Base-by-base conservation (phyloP, 2,888 invertebrate genomes). In the Cephus pulcher region DNA sequence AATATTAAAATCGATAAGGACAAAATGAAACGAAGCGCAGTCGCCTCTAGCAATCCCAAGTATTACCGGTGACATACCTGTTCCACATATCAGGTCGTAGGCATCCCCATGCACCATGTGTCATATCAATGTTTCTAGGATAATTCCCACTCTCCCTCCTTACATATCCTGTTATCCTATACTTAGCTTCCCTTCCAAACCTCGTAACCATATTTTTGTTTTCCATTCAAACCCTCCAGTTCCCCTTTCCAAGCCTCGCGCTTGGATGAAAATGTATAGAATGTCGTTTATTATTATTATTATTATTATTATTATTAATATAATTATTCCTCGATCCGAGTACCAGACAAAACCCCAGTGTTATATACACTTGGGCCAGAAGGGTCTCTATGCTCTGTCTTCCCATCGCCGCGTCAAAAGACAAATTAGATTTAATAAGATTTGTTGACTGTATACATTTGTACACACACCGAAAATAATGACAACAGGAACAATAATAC, bases 401-500 rank as follows among this genome's bases (percentile, higher is more conserved):
- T 91, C 91, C 91, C 91, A 90, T 90, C 88, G 90, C 91, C 91
- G 89, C 90, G 90, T 91, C 89, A 89, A 90, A 91, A 90, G 88
- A 91, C 90, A 90, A 91, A 88, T 88, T 90, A 89, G 90, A 87
- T 89, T 82, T 86, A 86, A 88, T 88, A 89, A 90, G 88, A 89
- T 90, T 90, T 90, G 89, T 91, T 91, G 89, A 90, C 89, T 90
- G 90, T 90, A 89, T 89, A 90, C 88, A 89, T 85, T 86, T 56
- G 23, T 69, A 75, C 75, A 37, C 68, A 75, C 33, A 69, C 33
- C n/a, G 30, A 69, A 75, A 12, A 75, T 34, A 76, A n/a, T 15
- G 40, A 76, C 11, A 37, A 71, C 32, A 73, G n/a, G 34, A 76
- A 76, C 70, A 30, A 37, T 34, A 33, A 71, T 11, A 71, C 71